Conservation (phyloP, 2,888 invertebrate genomes). For the Cantharis rufa region DNA sequence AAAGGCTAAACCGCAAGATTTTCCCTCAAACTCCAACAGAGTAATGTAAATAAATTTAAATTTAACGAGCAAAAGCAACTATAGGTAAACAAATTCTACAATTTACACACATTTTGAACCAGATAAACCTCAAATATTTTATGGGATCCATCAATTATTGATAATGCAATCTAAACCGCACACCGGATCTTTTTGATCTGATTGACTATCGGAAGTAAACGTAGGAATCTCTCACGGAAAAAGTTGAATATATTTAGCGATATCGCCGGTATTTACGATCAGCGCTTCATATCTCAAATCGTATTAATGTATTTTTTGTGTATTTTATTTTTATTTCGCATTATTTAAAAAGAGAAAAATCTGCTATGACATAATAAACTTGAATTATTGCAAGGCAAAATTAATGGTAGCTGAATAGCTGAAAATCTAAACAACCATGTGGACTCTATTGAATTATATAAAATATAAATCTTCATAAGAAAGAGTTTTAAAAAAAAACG, state of each 20-base stretch:
- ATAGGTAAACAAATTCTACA: neutral
- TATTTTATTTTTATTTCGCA: neutral
- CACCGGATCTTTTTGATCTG: slow-evolving; percentile 10
- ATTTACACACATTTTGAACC: slow-evolving; percentile 5
- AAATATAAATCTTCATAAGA: too few relatives aligned
- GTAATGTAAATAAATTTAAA: neutral
- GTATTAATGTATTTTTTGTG: neutral
- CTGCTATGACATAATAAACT: too few relatives aligned
- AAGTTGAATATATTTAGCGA: neutral
- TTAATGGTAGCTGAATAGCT: too few relatives aligned
- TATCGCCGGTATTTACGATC: neutral
- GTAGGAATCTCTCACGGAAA: neutral
- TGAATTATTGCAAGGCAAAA: too few relatives aligned
- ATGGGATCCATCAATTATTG: slow-evolving; percentile 21
- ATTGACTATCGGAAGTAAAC: slow-evolving; percentile 12
- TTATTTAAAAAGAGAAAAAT: too few relatives aligned
- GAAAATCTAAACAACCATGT: too few relatives aligned
- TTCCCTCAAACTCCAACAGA: neutral
- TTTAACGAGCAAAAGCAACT: neutral
- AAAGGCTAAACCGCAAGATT: neutral
- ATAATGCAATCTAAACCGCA: slow-evolving; percentile 23
- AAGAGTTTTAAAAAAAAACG: too few relatives aligned
- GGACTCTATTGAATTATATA: too few relatives aligned
- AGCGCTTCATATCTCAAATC: neutral
- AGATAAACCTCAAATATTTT: slow-evolving; percentile 13